These are phyloP conservation scores for Bucco capensis DNA, from an alignment of 2,113 vertebrate genomes.

Conservation along the genomic window DNA sequence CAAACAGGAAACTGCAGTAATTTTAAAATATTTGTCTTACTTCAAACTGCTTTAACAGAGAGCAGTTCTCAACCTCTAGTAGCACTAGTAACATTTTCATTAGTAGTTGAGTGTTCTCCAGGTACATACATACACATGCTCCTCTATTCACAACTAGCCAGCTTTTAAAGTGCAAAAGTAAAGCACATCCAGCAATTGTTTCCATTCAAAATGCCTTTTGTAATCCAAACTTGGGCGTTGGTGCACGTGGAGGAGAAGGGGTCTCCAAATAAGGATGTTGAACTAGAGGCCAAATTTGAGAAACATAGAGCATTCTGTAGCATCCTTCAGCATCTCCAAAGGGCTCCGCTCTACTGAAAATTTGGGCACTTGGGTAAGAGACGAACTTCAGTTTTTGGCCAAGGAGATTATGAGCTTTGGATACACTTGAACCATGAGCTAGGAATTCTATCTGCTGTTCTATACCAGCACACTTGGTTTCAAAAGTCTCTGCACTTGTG, in stretches of 20 bases:
- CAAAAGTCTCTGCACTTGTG: background rate
- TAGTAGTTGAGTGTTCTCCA: background rate
- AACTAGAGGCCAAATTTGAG: background rate
- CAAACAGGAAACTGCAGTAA: background rate
- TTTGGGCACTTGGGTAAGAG: background rate
- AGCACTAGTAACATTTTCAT: background rate
- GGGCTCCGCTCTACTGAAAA: background rate
- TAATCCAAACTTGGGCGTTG: background rate
- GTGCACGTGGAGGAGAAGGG: background rate
- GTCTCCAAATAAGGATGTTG: slow-evolving; percentile 12
- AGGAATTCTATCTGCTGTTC: background rate
- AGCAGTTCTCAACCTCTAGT: background rate
- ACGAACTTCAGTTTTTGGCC: background rate
- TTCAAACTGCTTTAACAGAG: background rate
- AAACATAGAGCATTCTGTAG: background rate
- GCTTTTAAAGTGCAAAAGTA: background rate
- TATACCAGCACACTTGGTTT: background rate
- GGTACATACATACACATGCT: background rate
- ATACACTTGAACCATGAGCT: background rate
- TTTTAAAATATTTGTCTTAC: background rate
- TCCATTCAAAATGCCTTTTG: slow-evolving; percentile 14
- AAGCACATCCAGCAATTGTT: slow-evolving; percentile 49
- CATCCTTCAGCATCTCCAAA: background rate
- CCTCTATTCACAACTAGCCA: background rate
- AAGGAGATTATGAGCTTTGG: background rate